Evolutionary conservation across 2,113 vertebrate species (phyloP).

Genomic region (Rhipidura dahli): DNA sequence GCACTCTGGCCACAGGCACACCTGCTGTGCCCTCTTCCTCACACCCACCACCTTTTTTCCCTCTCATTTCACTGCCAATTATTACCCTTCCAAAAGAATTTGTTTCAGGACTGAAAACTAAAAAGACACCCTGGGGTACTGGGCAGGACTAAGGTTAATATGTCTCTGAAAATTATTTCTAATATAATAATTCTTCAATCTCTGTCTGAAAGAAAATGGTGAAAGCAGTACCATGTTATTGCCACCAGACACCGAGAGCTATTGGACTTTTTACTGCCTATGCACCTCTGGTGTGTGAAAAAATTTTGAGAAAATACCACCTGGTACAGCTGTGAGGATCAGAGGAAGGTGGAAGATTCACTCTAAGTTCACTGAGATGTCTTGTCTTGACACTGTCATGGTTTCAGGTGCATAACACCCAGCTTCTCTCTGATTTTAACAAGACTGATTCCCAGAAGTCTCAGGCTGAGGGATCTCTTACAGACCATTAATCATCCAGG

Average conservation of each 20-base stretch:
- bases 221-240: background rate
- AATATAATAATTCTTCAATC: background rate
- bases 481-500: background rate
- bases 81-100: background rate
- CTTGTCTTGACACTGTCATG: background rate
- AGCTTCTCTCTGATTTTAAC: background rate
- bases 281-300: background rate
- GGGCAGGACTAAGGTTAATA: background rate
- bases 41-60: background rate
- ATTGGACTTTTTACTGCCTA: background rate
- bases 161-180: background rate
- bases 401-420: background rate
- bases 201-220: background rate
- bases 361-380: background rate
- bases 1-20: accelerated
- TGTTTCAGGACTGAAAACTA: background rate
- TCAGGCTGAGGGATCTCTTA: background rate
- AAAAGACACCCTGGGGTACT: background rate
- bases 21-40: background rate
- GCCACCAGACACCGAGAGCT: accelerated
- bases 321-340: background rate
- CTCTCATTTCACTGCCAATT: background rate
- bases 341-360: background rate
- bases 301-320: background rate
- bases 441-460: background rate